Evolutionary conservation across 2,113 vertebrate species (phyloP).

Genomic region (Odocoileus hemionus): DNA sequence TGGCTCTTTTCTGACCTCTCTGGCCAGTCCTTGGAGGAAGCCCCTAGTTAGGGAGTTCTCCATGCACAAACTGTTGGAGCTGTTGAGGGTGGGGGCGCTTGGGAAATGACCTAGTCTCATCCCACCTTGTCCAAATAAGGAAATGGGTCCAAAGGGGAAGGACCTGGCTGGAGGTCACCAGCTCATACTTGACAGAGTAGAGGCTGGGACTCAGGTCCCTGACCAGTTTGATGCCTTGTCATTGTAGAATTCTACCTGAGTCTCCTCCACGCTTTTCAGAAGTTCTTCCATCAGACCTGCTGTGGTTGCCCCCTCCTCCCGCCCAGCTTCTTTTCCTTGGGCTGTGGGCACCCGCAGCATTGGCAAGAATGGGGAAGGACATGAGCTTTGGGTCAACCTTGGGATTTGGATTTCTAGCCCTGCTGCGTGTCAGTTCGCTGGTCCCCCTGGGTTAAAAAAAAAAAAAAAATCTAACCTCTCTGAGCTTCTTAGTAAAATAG

Average conservation of each 20-base stretch:
- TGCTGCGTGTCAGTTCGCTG: not conserved
- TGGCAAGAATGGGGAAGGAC: not conserved
- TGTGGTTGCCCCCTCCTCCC: not conserved
- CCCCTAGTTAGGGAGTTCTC: not conserved
- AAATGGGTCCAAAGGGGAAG: not conserved
- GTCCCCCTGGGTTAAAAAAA: not conserved
- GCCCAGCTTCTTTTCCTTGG: not conserved
- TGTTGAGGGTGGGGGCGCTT: accelerated
- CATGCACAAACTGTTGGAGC: not conserved
- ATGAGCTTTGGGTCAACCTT: not conserved
- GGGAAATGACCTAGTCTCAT: not conserved
- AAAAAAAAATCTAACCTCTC: not conserved
- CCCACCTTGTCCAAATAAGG: not conserved
- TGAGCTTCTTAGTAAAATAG: not conserved
- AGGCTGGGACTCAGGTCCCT: not conserved
- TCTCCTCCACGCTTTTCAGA: not conserved
- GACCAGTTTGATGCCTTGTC: not conserved
- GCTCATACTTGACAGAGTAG: not conserved
- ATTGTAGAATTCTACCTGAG: not conserved
- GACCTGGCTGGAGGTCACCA: not conserved
- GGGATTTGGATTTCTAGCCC: not conserved
- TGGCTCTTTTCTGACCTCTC: not conserved
- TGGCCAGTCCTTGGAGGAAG: not conserved
- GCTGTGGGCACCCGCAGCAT: not conserved
- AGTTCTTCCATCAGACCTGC: not conserved